Evolutionary conservation across 2,888 invertebrate genomes (phyloP).

Genomic region (Anthrax anthrax): DNA sequence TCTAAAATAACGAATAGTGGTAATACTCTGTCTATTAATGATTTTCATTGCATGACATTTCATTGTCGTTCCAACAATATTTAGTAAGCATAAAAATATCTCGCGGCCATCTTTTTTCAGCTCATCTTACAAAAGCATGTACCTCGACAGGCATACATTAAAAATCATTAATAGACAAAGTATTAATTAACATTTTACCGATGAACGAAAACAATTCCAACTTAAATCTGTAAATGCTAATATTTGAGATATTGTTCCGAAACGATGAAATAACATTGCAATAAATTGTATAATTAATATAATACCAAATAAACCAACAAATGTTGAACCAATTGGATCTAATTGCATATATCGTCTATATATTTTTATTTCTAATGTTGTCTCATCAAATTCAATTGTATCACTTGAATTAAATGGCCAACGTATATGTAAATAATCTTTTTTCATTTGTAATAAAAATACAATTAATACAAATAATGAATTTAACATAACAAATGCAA

Average conservation of each 20-base stretch:
- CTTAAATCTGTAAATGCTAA: slow-evolving; percentile 50
- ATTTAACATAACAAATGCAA: slow-evolving; percentile 62
- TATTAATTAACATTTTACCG: too few relatives aligned
- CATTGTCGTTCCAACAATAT: too few relatives aligned
- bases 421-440: slow-evolving; percentile 49
- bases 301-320: slow-evolving; percentile 54
- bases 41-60: too few relatives aligned
- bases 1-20: too few relatives aligned
- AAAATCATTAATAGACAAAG: too few relatives aligned
- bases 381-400: slow-evolving; percentile 36
- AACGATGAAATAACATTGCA: slow-evolving; percentile 62
- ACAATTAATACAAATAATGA: slow-evolving; percentile 61
- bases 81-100: too few relatives aligned
- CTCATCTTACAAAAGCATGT: too few relatives aligned
- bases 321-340: slow-evolving; percentile 61
- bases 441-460: slow-evolving; percentile 57
- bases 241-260: slow-evolving; percentile 59
- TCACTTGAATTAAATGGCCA: slow-evolving; percentile 51
- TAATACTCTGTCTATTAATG: too few relatives aligned
- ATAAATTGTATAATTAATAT: slow-evolving; percentile 56
- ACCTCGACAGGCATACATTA: too few relatives aligned
- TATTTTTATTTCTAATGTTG: slow-evolving; percentile 36
- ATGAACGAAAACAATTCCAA: too few relatives aligned
- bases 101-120: too few relatives aligned
- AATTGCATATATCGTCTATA: slow-evolving; percentile 46